Conservation (phyloP, 2,888 invertebrate species). For the Agriopis aurantiaria region DNA sequence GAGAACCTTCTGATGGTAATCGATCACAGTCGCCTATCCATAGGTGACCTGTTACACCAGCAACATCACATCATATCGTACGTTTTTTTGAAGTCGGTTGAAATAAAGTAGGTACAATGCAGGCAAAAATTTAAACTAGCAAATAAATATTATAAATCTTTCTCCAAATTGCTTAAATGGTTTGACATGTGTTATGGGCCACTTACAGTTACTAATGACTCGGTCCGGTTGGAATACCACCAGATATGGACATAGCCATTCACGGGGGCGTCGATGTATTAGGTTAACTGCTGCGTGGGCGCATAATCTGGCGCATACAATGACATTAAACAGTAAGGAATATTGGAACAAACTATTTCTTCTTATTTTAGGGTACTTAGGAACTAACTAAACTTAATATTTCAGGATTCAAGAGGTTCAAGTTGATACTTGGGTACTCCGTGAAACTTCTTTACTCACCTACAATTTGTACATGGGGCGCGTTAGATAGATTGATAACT, state of each 20-base stretch:
- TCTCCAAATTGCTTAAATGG: slow-evolving; percentile 29
- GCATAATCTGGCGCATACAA: slow-evolving; percentile 28
- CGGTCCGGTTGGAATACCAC: slow-evolving; percentile 43
- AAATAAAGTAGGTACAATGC: background rate
- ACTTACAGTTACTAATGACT: slow-evolving; percentile 44
- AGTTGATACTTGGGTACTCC: no score
- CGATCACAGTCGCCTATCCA: background rate
- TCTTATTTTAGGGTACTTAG: no score
- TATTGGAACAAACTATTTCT: background rate
- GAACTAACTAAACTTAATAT: no score
- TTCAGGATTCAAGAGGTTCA: no score
- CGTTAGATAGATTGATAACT: no score
- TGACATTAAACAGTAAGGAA: slow-evolving; percentile 4
- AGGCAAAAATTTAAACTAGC: slow-evolving; percentile 5
- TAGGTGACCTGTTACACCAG: no score
- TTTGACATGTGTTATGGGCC: slow-evolving; percentile 33
- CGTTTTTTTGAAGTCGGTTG: no score
- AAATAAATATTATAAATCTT: slow-evolving; percentile 18
- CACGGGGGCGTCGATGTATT: slow-evolving; percentile 47
- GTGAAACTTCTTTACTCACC: no score
- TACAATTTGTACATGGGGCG: no score
- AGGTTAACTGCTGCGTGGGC: slow-evolving; percentile 48
- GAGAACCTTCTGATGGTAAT: no score
- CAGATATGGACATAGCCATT: slow-evolving; percentile 41
- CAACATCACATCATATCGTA: no score